These are phyloP conservation scores for Suncus etruscus DNA, from an alignment of 2,113 vertebrate species.

Conservation along the genomic window DNA sequence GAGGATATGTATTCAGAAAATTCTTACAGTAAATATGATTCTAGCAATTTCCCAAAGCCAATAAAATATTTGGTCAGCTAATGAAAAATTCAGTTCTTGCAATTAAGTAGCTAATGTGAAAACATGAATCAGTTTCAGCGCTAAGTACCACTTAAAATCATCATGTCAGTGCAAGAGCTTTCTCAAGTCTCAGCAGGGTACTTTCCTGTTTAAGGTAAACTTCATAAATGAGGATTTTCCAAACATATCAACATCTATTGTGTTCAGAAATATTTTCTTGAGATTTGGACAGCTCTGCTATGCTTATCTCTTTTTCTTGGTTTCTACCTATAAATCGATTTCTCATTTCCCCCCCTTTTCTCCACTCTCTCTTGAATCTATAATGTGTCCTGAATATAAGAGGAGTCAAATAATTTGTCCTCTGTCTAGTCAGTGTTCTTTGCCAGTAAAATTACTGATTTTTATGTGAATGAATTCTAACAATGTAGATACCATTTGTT, in stretches of 20 bases:
- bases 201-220: conserved; percentile 57
- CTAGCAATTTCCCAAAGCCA: conserved; percentile 78
- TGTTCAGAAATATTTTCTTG: conserved; percentile 61
- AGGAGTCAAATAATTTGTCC: conserved; percentile 21
- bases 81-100: conserved; percentile 80
- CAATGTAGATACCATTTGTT: conserved; percentile 27
- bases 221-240: conserved; percentile 61
- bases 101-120: conserved; percentile 79
- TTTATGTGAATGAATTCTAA: conserved; percentile 45
- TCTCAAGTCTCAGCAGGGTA: not conserved
- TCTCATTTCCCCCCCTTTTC: too few species aligned
- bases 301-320: not conserved
- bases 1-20: conserved; percentile 69
- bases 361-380: not conserved
- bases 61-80: conserved; percentile 78
- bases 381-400: conserved; percentile 2
- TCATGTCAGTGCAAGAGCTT: conserved; percentile 23
- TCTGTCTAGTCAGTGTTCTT: conserved; percentile 26
- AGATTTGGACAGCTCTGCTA: conserved; percentile 2
- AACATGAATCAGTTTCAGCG: conserved; percentile 65
- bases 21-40: conserved; percentile 79
- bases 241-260: conserved; percentile 4
- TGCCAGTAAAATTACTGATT: conserved; percentile 20
- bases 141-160: conserved; percentile 64
- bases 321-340: too few species aligned